Conservation (phyloP, 2,797 vertebrate genomes). For the Mormyrops attenuatus region DNA sequence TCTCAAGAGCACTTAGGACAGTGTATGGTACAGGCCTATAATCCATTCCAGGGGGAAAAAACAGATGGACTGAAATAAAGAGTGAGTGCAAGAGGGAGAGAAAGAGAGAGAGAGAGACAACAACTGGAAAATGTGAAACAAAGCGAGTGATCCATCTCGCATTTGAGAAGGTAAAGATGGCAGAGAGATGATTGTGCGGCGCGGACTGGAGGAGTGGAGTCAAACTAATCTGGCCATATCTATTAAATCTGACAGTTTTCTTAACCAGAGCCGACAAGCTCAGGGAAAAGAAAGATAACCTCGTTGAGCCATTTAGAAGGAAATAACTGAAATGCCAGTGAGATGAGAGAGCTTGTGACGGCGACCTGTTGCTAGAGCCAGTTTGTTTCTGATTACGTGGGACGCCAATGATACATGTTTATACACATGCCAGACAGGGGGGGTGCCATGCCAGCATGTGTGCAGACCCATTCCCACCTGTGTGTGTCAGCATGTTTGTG, state of each 20-base stretch:
- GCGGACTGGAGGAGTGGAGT: slow-evolving; percentile 46
- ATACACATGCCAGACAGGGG: not conserved
- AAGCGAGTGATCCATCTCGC: slow-evolving; percentile 51
- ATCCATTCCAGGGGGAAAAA: not conserved
- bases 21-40: slow-evolving; percentile 28
- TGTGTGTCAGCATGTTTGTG: slow-evolving; percentile 12
- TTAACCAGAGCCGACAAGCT: slow-evolving; percentile 59
- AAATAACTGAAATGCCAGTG: slow-evolving; percentile 27
- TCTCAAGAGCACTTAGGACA: slow-evolving; percentile 45
- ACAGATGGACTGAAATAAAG: slow-evolving; percentile 24
- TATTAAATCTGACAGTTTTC: slow-evolving; percentile 55
- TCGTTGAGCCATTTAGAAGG: slow-evolving; percentile 39
- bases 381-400: not conserved
- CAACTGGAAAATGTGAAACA: slow-evolving; percentile 37
- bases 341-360: not conserved
- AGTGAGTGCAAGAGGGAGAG: not conserved
- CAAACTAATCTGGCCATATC: slow-evolving; percentile 54
- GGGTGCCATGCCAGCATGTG: not conserved
- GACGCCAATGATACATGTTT: not conserved
- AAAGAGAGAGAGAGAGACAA: not conserved
- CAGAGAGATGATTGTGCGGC: slow-evolving; percentile 52
- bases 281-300: slow-evolving; percentile 40
- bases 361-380: not conserved
- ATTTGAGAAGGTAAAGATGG: slow-evolving; percentile 53
- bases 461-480: not conserved